Percentiles rank a stretch among this genome's conserved stretches.
These are phyloP conservation scores for Troilus luridus DNA, from an alignment of 2,888 invertebrate genomes.

Conservation along the genomic window DNA sequence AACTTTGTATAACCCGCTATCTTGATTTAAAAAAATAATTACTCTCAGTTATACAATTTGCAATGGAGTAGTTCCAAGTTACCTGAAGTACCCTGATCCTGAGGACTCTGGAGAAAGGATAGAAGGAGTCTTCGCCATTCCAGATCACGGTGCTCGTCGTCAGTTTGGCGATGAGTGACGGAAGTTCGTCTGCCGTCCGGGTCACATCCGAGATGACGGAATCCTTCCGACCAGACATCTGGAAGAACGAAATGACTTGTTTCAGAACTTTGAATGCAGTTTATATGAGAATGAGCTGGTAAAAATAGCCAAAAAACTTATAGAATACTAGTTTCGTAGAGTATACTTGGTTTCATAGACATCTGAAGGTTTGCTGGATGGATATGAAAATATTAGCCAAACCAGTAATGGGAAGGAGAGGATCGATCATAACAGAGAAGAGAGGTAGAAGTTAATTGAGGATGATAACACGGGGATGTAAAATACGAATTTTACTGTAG, in stretches of 20 bases:
- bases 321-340: too few species aligned
- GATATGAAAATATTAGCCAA: too few species aligned
- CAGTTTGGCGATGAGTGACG: slow-evolving; percentile 65
- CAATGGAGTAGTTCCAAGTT: slow-evolving; percentile 6
- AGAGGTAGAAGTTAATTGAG: too few species aligned
- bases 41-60: neutral
- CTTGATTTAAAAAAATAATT: neutral
- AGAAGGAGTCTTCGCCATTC: slow-evolving; percentile 66
- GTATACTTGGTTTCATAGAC: too few species aligned
- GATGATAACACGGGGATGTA: too few species aligned
- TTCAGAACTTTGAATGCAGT: neutral
- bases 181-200: slow-evolving; percentile 65
- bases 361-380: too few species aligned
- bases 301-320: too few species aligned
- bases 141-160: slow-evolving; percentile 62
- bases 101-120: slow-evolving; percentile 69
- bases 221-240: slow-evolving; percentile 64
- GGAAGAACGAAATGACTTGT: neutral
- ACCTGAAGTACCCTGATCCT: slow-evolving; percentile 67
- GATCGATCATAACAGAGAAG: too few species aligned
- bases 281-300: neutral
- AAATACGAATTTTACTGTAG: too few species aligned
- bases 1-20: neutral
- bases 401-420: too few species aligned
- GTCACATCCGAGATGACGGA: slow-evolving; percentile 65